Percentiles rank a stretch among this genome's conserved stretches.
These are phyloP conservation scores for Proisotoma minuta DNA, from an alignment of 2,888 invertebrate species.

Conservation along the genomic window DNA sequence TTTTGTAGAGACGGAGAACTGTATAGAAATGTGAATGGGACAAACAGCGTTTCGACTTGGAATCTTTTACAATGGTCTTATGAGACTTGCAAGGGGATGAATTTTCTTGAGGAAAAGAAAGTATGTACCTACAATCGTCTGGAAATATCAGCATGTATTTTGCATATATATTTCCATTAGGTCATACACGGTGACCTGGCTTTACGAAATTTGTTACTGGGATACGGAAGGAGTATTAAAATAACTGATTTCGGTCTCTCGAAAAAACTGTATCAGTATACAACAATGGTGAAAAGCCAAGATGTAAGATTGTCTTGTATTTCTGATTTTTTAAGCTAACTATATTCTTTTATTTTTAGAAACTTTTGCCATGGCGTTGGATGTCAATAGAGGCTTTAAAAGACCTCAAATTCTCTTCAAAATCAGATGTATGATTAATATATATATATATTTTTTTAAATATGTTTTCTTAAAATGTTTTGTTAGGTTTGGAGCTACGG, in stretches of 20 bases:
- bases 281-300: constrained; percentile 25
- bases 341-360: constrained; percentile 1
- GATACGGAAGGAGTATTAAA: constrained; percentile 25
- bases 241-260: constrained; percentile 34
- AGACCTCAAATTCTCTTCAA: constrained; percentile 22
- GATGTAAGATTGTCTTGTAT: constrained; percentile 9
- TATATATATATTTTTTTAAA: not conserved
- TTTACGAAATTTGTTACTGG: constrained; percentile 28
- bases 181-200: constrained; percentile 34
- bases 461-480: constrained; percentile 15
- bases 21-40: constrained; percentile 12
- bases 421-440: constrained; percentile 10
- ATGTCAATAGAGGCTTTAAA: constrained; percentile 25
- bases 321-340: not conserved
- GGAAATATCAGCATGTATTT: not conserved
- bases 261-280: constrained; percentile 34
- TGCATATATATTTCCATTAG: not conserved
- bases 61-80: constrained; percentile 30
- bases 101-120: constrained; percentile 29
- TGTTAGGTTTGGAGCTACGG: not conserved
- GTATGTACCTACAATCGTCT: not conserved
- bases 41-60: constrained; percentile 23
- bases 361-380: constrained; percentile 34
- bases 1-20: constrained; percentile 2
- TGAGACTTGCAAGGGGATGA: constrained; percentile 28